These are phyloP conservation scores for Microcebus jonahi DNA, from an alignment of 2,113 vertebrate genomes.

Conservation along the genomic window DNA sequence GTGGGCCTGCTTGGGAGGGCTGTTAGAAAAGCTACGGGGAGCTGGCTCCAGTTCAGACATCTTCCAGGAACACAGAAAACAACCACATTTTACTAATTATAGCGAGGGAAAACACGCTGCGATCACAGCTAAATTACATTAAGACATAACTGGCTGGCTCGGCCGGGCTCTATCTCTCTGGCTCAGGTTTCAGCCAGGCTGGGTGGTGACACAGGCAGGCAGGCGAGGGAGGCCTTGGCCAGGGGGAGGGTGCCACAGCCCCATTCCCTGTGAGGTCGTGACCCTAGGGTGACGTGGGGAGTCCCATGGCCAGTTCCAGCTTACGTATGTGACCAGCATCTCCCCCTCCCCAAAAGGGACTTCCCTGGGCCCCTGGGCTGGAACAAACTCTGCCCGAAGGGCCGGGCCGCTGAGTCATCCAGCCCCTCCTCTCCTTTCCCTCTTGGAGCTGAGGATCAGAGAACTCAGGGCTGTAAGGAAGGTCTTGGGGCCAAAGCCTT, in stretches of 20 bases:
- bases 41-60: slow-evolving; percentile 85
- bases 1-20: slow-evolving; percentile 82
- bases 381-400: neutral
- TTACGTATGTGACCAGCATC: neutral
- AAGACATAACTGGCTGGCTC: slow-evolving; percentile 84
- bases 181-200: slow-evolving; percentile 75
- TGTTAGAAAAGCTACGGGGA: slow-evolving; percentile 82
- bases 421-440: neutral
- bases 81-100: slow-evolving; percentile 89
- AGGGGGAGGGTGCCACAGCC: neutral
- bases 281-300: neutral
- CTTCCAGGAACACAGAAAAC: slow-evolving; percentile 88
- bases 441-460: neutral
- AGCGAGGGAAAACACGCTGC: slow-evolving; percentile 86
- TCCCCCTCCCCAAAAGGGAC: neutral
- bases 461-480: neutral
- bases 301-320: neutral
- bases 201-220: slow-evolving; percentile 37
- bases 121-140: slow-evolving; percentile 87
- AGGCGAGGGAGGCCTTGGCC: neutral
- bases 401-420: neutral
- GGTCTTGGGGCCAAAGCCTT: neutral
- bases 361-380: neutral
- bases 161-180: slow-evolving; percentile 77
- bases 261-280: neutral